Evolutionary conservation across 2,888 invertebrate genomes (phyloP).

Genomic region (Hydroisotoma schaefferi): DNA sequence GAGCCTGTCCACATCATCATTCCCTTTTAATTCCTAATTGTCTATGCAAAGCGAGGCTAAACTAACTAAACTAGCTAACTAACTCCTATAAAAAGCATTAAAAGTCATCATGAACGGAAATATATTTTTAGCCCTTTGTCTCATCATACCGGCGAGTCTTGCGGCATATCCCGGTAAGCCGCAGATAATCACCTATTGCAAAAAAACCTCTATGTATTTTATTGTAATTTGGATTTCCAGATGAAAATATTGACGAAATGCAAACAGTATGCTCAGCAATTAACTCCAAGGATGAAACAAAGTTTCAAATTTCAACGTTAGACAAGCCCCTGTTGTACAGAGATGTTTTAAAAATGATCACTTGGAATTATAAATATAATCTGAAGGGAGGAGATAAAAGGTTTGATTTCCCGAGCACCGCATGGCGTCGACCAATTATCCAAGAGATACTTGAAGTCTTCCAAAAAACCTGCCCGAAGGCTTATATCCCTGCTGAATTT

Average conservation of each 20-base stretch:
- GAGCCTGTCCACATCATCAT: too few species aligned
- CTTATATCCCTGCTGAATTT: conserved; percentile 15
- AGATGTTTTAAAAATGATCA: conserved; percentile 19
- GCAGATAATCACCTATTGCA: too few species aligned
- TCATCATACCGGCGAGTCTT: too few species aligned
- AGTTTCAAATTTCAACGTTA: not conserved
- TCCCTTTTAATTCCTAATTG: too few species aligned
- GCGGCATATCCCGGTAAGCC: too few species aligned
- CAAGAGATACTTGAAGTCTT: conserved; percentile 14
- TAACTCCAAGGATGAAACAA: not conserved
- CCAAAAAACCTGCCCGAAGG: conserved; percentile 10
- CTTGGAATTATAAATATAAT: conserved; percentile 23
- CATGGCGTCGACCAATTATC: conserved; percentile 20
- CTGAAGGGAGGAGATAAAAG: conserved; percentile 7
- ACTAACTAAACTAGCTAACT: too few species aligned
- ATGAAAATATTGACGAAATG: not conserved
- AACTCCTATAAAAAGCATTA: too few species aligned
- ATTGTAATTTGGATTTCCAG: too few species aligned
- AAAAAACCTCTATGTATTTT: too few species aligned
- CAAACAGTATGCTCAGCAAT: not conserved
- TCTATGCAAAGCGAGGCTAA: too few species aligned
- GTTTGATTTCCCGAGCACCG: conserved; percentile 7
- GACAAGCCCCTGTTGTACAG: conserved; percentile 21
- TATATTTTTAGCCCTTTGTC: too few species aligned
- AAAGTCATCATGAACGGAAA: too few species aligned